Percentiles rank a stretch among this genome's conserved stretches.
Evolutionary conservation across 2,797 vertebrate genomes (phyloP).

Genomic region (Gila robusta): DNA sequence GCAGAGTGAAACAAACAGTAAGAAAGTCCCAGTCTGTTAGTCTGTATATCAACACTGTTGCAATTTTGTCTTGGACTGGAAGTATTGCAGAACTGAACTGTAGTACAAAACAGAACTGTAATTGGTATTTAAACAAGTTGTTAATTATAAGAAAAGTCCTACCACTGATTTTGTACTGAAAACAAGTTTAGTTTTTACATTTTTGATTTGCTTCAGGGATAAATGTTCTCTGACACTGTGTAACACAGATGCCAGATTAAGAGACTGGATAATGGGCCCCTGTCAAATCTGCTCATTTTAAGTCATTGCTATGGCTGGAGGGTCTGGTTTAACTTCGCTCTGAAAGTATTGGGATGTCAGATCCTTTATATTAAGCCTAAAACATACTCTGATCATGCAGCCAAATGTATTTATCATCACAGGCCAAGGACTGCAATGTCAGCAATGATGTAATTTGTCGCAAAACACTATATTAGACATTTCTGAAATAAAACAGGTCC

Average conservation of each 20-base stretch:
- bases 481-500: not conserved
- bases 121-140: not conserved
- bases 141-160: conserved; percentile 23
- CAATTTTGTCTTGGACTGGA: not conserved
- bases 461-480: not conserved
- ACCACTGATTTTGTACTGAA: conserved; percentile 40
- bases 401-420: conserved; percentile 49
- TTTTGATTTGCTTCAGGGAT: conserved; percentile 45
- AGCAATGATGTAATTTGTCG: conserved; percentile 16
- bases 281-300: conserved; percentile 60
- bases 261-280: conserved; percentile 60
- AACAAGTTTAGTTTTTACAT: conserved; percentile 53
- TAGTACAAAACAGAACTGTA: not conserved
- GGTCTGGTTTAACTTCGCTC: conserved; percentile 47
- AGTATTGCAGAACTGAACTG: too few relatives aligned
- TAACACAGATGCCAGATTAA: conserved; percentile 61
- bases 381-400: conserved; percentile 18
- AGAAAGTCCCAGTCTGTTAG: not conserved
- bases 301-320: conserved; percentile 47
- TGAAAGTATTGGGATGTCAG: conserved; percentile 46
- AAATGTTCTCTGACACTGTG: conserved; percentile 58
- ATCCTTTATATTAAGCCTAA: conserved; percentile 39
- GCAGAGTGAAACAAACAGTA: not conserved
- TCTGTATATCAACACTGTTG: not conserved
- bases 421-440: not conserved